These are phyloP conservation scores for Melanotaenia parkinsoni DNA, from an alignment of 2,797 vertebrate species.

Conservation along the genomic window DNA sequence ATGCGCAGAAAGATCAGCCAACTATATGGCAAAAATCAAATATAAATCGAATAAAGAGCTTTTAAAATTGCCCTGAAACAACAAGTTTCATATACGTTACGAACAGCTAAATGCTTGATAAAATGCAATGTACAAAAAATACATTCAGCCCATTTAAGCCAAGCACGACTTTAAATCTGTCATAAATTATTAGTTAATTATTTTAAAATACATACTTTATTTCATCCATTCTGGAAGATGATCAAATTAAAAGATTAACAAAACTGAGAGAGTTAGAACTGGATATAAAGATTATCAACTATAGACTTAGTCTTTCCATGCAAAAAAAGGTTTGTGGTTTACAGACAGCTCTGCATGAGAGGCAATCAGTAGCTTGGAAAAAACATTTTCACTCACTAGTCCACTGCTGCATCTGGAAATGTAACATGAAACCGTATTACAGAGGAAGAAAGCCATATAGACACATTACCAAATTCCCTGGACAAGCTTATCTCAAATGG, in stretches of 20 bases:
- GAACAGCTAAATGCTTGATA: background rate
- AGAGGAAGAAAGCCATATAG: background rate
- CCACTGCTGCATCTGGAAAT: background rate
- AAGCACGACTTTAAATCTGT: too few species aligned
- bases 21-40: too few species aligned
- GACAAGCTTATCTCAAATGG: background rate
- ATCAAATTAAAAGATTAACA: too few species aligned
- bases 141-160: background rate
- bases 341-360: background rate
- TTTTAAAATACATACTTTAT: too few species aligned
- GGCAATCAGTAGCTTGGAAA: background rate
- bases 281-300: background rate
- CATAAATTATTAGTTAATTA: too few species aligned
- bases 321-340: background rate
- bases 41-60: background rate
- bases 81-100: background rate
- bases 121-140: background rate
- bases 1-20: slow-evolving; percentile 31
- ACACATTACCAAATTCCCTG: background rate
- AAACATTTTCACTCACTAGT: background rate
- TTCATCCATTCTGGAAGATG: too few species aligned
- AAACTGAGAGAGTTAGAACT: background rate
- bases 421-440: background rate
- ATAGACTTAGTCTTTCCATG: background rate
- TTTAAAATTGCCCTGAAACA: background rate